Evolutionary conservation across 2,888 invertebrate species (phyloP), one percentile per base, ranked within the genome.

Genomic region (Drosophila longiperda): DNA sequence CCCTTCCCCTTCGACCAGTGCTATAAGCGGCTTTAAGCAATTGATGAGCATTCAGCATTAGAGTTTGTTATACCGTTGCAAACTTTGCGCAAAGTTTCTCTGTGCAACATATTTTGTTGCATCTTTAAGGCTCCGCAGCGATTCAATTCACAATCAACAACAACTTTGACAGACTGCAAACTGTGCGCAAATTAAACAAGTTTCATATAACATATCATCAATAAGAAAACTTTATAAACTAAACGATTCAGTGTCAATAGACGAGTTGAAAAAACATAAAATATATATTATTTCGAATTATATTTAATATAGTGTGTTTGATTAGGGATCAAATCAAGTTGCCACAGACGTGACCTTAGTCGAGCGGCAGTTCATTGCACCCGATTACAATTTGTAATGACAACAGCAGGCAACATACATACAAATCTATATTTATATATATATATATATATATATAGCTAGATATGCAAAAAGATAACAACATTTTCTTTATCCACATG

Each of bases 1-100:
- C 9, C 29, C 11, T 2, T 2, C 34, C 15, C 2, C 11, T 0
- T n/a, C n/a, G 11, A 0, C 40, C n/a, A 20, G 12, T 15, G 53
- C 48, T 26, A 11, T 32, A 45, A 34, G 53, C 4, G 12, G 15
- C 50, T 63, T 53, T 26, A 50, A 72, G 72, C 75, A 78, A 83
- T 82, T 83, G 83, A 83, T 86, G 81, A 73, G 71, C 74, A 75
- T 63, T 75, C 67, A 68, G 68, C 64, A 79, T 66, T 77, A 64
- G 32, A 64, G 50, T 68, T 72, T 33, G 11, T 29, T 15, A 57
- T 9, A 32, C 26, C 32, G 11, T 53, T 61, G 36, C 33, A 77
- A 82, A 42, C 60, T 71, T 68, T 7, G 40, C 8, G 1, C 32
- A 68, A 73, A 81, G 26, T 75, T 81, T 49, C 26, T 17, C 15